Evolutionary conservation across 2,797 vertebrate genomes (phyloP).

Genomic region (Rhinella marina): DNA sequence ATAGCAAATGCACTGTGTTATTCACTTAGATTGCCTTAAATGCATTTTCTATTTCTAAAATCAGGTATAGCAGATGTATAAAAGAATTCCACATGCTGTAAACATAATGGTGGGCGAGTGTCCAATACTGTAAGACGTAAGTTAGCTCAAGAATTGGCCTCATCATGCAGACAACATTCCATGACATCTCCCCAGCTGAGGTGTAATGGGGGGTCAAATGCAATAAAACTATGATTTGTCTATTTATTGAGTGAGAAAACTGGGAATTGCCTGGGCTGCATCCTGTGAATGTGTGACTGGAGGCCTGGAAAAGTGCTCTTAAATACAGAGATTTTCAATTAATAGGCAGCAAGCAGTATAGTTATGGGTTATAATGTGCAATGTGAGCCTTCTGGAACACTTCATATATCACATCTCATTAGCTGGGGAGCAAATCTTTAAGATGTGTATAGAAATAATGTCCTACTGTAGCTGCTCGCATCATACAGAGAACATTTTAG

Average conservation of each 20-base stretch:
- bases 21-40: background rate
- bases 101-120: background rate
- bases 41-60: background rate
- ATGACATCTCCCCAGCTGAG: constrained; percentile 28
- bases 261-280: constrained; percentile 48
- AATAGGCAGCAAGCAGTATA: constrained; percentile 16
- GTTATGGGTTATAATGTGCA: constrained; percentile 25
- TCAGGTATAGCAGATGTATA: background rate
- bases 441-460: background rate
- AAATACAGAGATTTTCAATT: constrained; percentile 39
- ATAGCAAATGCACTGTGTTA: background rate
- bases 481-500: background rate
- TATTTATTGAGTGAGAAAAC: constrained; percentile 50
- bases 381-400: constrained; percentile 24
- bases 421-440: constrained; percentile 6
- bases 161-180: constrained; percentile 22
- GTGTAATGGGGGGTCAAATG: constrained; percentile 40
- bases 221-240: constrained; percentile 47
- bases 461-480: background rate
- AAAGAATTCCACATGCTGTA: background rate
- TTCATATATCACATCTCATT: constrained; percentile 45
- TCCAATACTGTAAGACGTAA: background rate
- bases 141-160: constrained; percentile 20
- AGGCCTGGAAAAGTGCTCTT: constrained; percentile 31
- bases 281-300: constrained; percentile 43